Evolutionary conservation across 2,113 vertebrate genomes (phyloP), one percentile per base, ranked within the genome.

Genomic region (Tragelaphus buxtoni): DNA sequence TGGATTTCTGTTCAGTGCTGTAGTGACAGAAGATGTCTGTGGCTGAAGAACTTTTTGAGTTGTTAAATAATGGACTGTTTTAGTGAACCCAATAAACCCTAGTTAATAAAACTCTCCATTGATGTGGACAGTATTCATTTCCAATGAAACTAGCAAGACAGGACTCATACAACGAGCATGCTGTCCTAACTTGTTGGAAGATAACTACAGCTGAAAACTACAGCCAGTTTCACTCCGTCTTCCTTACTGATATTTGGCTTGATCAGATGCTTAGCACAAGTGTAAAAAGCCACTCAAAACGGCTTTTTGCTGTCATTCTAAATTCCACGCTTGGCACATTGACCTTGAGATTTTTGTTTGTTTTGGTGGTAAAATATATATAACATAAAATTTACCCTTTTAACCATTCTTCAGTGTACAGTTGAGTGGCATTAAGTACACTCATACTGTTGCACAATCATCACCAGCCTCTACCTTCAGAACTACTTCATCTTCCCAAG

Each of bases 11-110:
- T 94, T 87, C 0, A 13, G 74, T 92, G 83, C 69, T 90, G 45
- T 53, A 94, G 94, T 92, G 89, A 95, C 92, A 77, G 94, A 77
- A 96, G n/a, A 95, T 90, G 90, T 95, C 91, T 98, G 83, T 92
- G 45, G 45, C 88, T 69, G 56, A 90, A 96, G 56, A 60, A 90
- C 53, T 74, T 84, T 97, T 88, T 95, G 56, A 97, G 45, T 86
- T 53, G 61, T 60, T 92, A 92, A 95, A 96, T 94, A 94, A 82
- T 65, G 63, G 26, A 58, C 94, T 85, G 32, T 97, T 87, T 94
- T 86, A 96, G 83, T 79, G 92, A 92, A 88, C 16, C 61, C 76
- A 83, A 77, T 94, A 94, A 97, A 85, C 22, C 7, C 74, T 92
- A 88, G 74, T 95, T 93, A 95, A 93, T 83, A 81, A 92, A 91